phyloP scores from a whole-genome alignment of 2,797 vertebrate species.

The Aulostomus chinensis region DNA sequence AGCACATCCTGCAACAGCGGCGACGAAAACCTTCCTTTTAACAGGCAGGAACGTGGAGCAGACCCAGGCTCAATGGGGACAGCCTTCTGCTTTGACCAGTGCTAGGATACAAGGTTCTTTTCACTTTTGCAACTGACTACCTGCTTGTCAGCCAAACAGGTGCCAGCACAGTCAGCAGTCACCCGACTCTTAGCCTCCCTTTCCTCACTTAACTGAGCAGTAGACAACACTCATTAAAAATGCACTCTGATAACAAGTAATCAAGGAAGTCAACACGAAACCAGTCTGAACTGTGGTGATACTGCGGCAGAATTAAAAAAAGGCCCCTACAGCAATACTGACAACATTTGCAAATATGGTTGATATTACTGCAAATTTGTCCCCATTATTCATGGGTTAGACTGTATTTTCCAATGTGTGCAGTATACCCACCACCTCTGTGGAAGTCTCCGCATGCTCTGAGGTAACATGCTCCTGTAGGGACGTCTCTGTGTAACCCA shows the following conservation, averaged over 20 bases:
- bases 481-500: constrained; percentile 98
- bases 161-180: constrained; percentile 6
- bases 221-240: constrained; percentile 8
- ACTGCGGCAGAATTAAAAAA: no score
- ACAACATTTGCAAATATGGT: no score
- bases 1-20: no score
- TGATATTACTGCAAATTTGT: background rate
- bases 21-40: no score
- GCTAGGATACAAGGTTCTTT: background rate
- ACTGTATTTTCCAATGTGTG: background rate
- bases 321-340: no score
- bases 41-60: no score
- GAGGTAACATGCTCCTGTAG: constrained; percentile 98
- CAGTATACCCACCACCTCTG: constrained; percentile 92
- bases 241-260: constrained; percentile 4
- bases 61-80: no score
- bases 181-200: constrained; percentile 8
- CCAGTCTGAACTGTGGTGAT: no score
- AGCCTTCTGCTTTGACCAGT: no score
- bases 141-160: background rate
- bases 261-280: no score
- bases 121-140: background rate
- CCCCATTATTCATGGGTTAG: background rate
- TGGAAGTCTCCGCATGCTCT: constrained; percentile 97
- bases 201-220: constrained; percentile 6